These are phyloP conservation scores for Okapia johnstoni DNA, from an alignment of 2,113 vertebrate genomes.

Conservation along the genomic window DNA sequence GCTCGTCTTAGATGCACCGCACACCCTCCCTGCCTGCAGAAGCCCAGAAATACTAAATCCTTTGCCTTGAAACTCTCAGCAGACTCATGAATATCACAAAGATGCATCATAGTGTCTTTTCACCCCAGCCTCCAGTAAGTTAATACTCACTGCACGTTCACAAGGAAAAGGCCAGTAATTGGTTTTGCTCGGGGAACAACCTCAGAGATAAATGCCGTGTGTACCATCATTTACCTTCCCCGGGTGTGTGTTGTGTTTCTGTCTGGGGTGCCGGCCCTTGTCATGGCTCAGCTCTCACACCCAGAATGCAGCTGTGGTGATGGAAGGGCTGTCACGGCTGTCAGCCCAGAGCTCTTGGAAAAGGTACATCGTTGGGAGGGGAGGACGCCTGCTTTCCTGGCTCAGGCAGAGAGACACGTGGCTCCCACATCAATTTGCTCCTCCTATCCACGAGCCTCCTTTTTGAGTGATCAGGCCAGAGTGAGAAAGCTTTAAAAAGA, in stretches of 20 bases:
- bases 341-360: background rate
- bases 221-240: slow-evolving; percentile 58
- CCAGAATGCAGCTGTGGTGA: background rate
- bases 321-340: background rate
- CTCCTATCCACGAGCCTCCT: background rate
- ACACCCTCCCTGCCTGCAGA: background rate
- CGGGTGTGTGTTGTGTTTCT: slow-evolving; percentile 2
- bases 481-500: background rate
- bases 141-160: background rate
- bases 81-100: slow-evolving; percentile 58
- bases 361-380: background rate
- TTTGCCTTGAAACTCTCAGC: background rate
- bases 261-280: background rate
- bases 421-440: background rate
- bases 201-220: slow-evolving; percentile 67
- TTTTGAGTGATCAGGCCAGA: background rate
- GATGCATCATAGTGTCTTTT: background rate
- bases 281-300: slow-evolving; percentile 44
- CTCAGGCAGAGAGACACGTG: background rate
- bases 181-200: slow-evolving; percentile 65
- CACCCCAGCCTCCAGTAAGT: background rate
- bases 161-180: slow-evolving; percentile 64
- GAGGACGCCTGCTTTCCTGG: background rate
- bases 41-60: background rate
- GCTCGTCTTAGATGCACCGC: background rate